These are phyloP conservation scores for Cephus cinctus DNA, from an alignment of 1,140 invertebrate species.

Conservation along the genomic window DNA sequence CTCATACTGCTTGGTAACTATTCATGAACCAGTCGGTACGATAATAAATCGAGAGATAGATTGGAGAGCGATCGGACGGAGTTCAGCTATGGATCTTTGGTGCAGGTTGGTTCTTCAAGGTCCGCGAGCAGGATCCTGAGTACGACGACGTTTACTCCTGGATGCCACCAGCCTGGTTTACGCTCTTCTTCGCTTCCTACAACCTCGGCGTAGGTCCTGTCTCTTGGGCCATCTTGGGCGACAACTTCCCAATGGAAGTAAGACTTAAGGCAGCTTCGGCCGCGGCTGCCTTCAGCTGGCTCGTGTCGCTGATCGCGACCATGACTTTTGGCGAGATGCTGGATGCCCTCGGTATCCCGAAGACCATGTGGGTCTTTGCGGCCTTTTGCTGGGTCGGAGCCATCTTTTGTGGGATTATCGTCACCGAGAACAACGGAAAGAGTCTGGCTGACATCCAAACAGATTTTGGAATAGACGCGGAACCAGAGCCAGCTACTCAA, in stretches of 20 bases:
- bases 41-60: too few species aligned
- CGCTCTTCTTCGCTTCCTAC: constrained; percentile 56
- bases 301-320: constrained; percentile 58
- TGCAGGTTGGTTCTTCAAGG: constrained; percentile 36
- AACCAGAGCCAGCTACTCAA: neutral
- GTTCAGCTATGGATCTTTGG: constrained; percentile 6
- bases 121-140: constrained; percentile 31
- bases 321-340: constrained; percentile 58
- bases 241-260: constrained; percentile 59
- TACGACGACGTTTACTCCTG: constrained; percentile 44
- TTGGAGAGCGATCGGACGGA: too few species aligned
- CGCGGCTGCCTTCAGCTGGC: constrained; percentile 57
- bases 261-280: constrained; percentile 54
- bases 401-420: constrained; percentile 62
- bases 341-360: constrained; percentile 58
- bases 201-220: constrained; percentile 60
- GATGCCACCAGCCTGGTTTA: constrained; percentile 60
- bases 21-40: constrained; percentile 1
- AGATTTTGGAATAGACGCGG: constrained; percentile 19
- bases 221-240: constrained; percentile 61
- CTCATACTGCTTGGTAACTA: constrained; percentile 60
- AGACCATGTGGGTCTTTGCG: constrained; percentile 74
- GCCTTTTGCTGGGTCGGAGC: constrained; percentile 66
- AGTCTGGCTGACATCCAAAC: constrained; percentile 49
- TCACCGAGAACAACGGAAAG: constrained; percentile 73